These are phyloP conservation scores for Dicerorhinus sumatrensis DNA, from an alignment of 2,113 vertebrate species.

Conservation along the genomic window DNA sequence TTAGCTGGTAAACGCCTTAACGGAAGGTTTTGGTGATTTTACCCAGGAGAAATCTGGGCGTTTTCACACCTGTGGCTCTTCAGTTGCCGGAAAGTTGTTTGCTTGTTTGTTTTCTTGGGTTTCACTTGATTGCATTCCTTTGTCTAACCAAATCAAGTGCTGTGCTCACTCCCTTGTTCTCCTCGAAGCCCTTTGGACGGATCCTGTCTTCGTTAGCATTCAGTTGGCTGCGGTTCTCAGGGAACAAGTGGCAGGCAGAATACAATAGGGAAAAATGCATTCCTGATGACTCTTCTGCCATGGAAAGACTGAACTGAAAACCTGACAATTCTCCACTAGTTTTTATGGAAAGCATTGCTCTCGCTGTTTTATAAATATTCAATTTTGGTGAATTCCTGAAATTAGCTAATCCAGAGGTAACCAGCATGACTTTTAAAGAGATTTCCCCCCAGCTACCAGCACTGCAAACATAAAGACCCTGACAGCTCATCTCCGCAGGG, in stretches of 20 bases:
- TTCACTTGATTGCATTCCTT: constrained; percentile 59
- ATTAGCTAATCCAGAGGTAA: neutral
- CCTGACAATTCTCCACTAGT: neutral
- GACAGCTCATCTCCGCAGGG: neutral
- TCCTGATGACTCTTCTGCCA: constrained; percentile 47
- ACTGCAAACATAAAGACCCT: neutral
- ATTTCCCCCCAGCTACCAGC: neutral
- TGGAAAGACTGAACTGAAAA: constrained; percentile 52
- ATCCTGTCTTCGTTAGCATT: constrained; percentile 18
- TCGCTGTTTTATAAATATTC: constrained; percentile 42
- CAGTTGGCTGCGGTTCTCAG: constrained; percentile 17
- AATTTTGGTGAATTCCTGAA: neutral
- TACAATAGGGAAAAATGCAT: constrained; percentile 54
- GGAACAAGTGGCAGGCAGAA: constrained; percentile 67
- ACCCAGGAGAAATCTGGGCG: neutral
- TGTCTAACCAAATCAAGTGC: constrained; percentile 60
- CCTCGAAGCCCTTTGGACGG: neutral
- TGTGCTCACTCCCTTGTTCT: neutral
- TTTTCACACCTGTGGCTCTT: constrained; percentile 53
- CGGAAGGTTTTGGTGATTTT: neutral
- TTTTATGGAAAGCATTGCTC: constrained; percentile 35
- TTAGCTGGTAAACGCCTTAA: constrained; percentile 19
- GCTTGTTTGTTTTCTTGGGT: constrained; percentile 52
- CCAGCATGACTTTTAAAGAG: neutral
- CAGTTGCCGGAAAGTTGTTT: constrained; percentile 43